A percentile compares a stretch with the other conserved stretches of the same genome.
Evolutionary conservation across 2,888 invertebrate species (phyloP).

Genomic region (Ophioninae sp.): DNA sequence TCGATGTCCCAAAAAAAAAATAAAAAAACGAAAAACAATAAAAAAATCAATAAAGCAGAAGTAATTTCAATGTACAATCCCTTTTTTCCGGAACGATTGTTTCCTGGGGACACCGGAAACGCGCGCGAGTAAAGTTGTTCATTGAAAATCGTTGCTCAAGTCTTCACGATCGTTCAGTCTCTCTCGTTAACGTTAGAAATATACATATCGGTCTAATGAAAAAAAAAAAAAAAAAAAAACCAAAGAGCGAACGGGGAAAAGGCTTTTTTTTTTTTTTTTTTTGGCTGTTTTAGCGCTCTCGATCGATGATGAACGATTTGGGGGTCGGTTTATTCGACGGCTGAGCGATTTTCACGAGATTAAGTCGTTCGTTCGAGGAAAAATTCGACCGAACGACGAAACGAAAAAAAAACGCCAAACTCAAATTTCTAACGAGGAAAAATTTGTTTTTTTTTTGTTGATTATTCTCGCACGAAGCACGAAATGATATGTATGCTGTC

Average conservation of each 20-base stretch:
- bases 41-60: background rate
- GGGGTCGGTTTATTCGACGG: too few relatives aligned
- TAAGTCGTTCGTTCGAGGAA: background rate
- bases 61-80: background rate
- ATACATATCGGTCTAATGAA: constrained; percentile 36
- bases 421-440: background rate
- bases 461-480: constrained; percentile 17
- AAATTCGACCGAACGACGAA: background rate
- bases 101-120: background rate
- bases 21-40: background rate
- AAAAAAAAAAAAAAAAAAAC: constrained; percentile 29
- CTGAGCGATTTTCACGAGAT: too few relatives aligned
- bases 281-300: background rate
- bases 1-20: background rate
- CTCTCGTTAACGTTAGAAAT: constrained; percentile 49
- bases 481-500: constrained; percentile 54
- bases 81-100: background rate
- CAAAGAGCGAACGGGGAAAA: constrained; percentile 33
- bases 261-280: background rate
- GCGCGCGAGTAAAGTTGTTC: constrained; percentile 28
- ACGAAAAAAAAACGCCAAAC: background rate
- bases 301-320: background rate
- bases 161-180: constrained; percentile 55
- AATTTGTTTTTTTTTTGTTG: background rate
- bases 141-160: constrained; percentile 31